Base-by-base conservation (phyloP, 2,113 vertebrate genomes). In the Pseudorectes ferrugineus region DNA sequence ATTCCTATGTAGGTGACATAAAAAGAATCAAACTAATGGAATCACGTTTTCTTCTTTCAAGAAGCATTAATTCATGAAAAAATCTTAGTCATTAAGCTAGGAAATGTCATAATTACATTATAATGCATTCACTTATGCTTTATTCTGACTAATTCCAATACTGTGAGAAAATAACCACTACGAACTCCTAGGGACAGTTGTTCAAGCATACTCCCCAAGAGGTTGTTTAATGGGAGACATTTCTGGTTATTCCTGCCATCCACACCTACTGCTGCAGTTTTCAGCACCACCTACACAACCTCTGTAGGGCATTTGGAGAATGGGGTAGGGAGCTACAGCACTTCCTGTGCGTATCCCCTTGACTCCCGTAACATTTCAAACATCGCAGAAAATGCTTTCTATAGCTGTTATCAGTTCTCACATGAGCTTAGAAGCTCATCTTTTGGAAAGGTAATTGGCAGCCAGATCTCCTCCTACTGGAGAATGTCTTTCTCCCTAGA, bases 191-290 rank as follows among this genome's bases (percentile, higher is more conserved):
- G n/a, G 45, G 18, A 72, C 2, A 7, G 55, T 1, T 68, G 43
- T 81, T 79, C 40, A 65, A 31, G 25, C 36, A 55, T 16, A 28
- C 5, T 82, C 10, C 48, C 40, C 31, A 59, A 8, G 14, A 51
- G 0, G 0, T 6, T 74, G 23, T 3, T 66, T 25, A 70, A 54
- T n/a, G 31, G 0, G 12, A 78, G 51, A 54, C 29, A 35, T 14
- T 90, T 35, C 38, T 63, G 19, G 5, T n/a, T 42, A 31, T n/a
- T 75, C 2, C 1, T 63, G 78, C 25, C 40, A 65, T 12, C 31
- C 45, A 26, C 20, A 68, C 7, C 7, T 66, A 68, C 24, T 28
- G 24, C 45, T 51, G 24, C 36, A 40, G 26, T 42, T 26, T 21
- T 67, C 40, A 33, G 35, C 48, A 63, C 28, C 43, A 26, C 45